These are phyloP conservation scores for Mesitornis unicolor DNA, from an alignment of 2,113 vertebrate genomes.

Conservation along the genomic window DNA sequence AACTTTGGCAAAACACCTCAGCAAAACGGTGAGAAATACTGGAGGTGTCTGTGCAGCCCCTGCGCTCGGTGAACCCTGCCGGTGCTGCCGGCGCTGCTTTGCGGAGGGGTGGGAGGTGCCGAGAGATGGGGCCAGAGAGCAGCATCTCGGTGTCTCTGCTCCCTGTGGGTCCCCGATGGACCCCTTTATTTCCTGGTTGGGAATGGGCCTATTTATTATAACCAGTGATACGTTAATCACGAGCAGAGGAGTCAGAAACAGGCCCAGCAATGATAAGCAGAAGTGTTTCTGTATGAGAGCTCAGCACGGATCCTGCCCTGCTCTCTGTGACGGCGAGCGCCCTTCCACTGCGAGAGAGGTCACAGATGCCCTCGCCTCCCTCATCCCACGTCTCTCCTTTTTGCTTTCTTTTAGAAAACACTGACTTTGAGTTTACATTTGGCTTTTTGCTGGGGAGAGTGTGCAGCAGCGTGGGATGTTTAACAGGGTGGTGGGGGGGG, in stretches of 20 bases:
- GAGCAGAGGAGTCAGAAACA: not conserved
- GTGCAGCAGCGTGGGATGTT: fast-evolving
- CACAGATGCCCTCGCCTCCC: not conserved
- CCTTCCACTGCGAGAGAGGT: fast-evolving
- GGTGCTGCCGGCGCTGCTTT: fast-evolving
- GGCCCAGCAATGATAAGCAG: not conserved
- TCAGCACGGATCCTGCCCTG: fast-evolving
- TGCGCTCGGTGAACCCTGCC: fast-evolving
- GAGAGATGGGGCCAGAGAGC: not conserved
- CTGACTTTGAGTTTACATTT: not conserved
- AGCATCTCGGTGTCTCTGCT: fast-evolving
- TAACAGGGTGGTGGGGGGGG: fast-evolving
- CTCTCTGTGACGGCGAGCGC: fast-evolving
- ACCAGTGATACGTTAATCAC: fast-evolving
- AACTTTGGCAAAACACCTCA: not conserved
- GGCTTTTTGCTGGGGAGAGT: not conserved
- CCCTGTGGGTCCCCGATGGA: not conserved
- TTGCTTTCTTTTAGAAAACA: not conserved
- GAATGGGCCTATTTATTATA: not conserved
- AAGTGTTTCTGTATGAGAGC: not conserved
- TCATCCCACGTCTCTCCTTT: fast-evolving
- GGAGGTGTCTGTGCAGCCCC: not conserved
- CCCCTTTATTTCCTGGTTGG: not conserved
- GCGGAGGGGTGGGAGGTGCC: not conserved
- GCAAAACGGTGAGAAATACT: not conserved